Evolutionary conservation across 1,140 invertebrate genomes (phyloP).

Genomic region (Alviniconcha marisindica): DNA sequence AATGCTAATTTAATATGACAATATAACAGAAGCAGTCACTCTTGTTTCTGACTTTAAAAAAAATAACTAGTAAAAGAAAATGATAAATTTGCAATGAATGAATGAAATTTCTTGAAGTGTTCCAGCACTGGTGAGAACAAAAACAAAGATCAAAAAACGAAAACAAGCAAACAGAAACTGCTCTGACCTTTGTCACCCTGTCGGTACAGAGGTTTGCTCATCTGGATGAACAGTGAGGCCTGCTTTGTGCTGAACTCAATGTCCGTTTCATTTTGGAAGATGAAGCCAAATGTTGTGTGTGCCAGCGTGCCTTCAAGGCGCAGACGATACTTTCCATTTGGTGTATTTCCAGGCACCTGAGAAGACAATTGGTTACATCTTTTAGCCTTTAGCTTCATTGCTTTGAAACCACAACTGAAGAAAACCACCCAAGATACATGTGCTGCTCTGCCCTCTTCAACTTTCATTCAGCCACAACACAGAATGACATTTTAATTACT

Average conservation of each 20-base stretch:
- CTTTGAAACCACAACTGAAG: not conserved
- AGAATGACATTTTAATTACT: not conserved
- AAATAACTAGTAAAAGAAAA: too few relatives aligned
- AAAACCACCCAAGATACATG: not conserved
- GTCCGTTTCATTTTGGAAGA: constrained; percentile 73
- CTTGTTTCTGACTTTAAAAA: too few relatives aligned
- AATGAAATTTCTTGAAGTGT: too few relatives aligned
- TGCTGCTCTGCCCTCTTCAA: not conserved
- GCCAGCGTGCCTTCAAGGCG: constrained; percentile 87
- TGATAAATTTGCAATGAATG: too few relatives aligned
- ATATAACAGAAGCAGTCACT: too few relatives aligned
- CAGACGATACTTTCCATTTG: constrained; percentile 87
- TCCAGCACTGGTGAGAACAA: too few relatives aligned
- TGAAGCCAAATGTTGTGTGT: constrained; percentile 62
- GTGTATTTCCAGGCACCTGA: constrained; percentile 70
- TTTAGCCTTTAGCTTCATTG: not conserved
- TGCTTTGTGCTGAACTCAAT: constrained; percentile 72
- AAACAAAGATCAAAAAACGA: too few relatives aligned
- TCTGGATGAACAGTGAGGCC: constrained; percentile 91
- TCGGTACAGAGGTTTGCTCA: constrained; percentile 96
- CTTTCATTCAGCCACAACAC: not conserved
- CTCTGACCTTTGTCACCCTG: constrained; percentile 87
- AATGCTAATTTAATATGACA: too few relatives aligned
- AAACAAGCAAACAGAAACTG: too few relatives aligned
- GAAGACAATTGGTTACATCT: constrained; percentile 28